Evolutionary conservation across 2,888 invertebrate species (phyloP), one percentile per base, ranked within the genome.

Genomic region (Parnassius apollo): DNA sequence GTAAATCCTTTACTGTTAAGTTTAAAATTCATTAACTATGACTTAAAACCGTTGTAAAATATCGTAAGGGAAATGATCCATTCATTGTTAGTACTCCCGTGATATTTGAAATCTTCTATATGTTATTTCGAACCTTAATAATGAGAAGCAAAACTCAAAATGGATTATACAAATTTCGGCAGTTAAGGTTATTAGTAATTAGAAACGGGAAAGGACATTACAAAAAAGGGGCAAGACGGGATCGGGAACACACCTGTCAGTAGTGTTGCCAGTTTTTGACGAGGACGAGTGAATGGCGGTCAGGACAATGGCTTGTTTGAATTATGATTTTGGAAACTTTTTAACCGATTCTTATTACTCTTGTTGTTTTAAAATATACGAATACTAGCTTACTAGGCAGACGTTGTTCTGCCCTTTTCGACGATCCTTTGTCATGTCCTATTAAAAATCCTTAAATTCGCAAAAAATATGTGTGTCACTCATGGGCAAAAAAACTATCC

Each of bases 191-290:
- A 74, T 82, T 77, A 72, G 66, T 67, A 69, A 64, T 42, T 62
- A 65, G 60, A 61, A 68, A 69, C 67, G 80, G 81, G 85, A 88
- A 90, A 88, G 91, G 91, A 91, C 91, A 91, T 89, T 87, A 64
- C 82, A 90, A 89, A 90, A 91, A 90, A 89, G 88, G 88, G 90
- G 87, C 88, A 87, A 88, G 88, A 82, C 86, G 85, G 88, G 89
- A 89, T 81, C 86, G 85, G 88, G 89, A 89, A 90, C 90, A 85
- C 91, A 91, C 91, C 91, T 91, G 91, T 90, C 91, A 87, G 84
- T 82, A 80, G 86, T 86, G 88, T 89, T 90, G 88, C 91, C 83
- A 90, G 90, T 91, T 89, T 89, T 86, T 88, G 86, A 88, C 85
- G 87, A 84, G 85, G 83, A 78, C 87, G 81, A 82, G 82, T 88